A percentile compares a stretch with the other conserved stretches of the same genome.
Evolutionary conservation across 2,113 vertebrate species (phyloP).

Genomic region (Psephotus haematonotus): DNA sequence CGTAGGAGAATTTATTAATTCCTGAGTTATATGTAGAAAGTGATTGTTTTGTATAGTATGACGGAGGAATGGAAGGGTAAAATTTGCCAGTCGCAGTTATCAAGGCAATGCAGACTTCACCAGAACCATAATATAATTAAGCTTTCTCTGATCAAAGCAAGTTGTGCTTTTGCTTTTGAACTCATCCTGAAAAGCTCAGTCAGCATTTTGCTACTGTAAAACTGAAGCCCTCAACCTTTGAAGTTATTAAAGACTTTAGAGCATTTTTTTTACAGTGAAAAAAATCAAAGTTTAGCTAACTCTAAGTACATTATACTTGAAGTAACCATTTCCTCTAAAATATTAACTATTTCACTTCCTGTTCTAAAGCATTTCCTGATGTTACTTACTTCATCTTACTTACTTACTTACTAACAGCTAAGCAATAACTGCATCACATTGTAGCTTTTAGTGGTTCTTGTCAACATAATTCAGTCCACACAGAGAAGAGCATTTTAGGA

Average conservation of each 20-base stretch:
- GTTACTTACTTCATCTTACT: neutral
- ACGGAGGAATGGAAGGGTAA: neutral
- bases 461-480: neutral
- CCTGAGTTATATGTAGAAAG: neutral
- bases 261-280: conserved; percentile 11
- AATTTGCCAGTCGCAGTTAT: neutral
- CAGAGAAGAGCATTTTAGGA: neutral
- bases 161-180: conserved; percentile 34
- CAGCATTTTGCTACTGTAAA: conserved; percentile 27
- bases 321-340: conserved; percentile 17
- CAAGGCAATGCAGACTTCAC: neutral
- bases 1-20: neutral
- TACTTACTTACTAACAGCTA: neutral
- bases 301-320: neutral
- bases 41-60: neutral
- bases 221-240: conserved; percentile 26
- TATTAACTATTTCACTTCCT: neutral
- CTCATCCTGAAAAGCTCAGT: neutral
- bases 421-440: neutral
- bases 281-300: conserved; percentile 14
- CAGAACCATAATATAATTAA: conserved; percentile 20
- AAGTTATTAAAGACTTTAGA: conserved; percentile 35
- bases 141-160: conserved; percentile 42
- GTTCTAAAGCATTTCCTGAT: neutral
- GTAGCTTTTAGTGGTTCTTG: neutral